Percentiles rank a stretch among this genome's conserved stretches.
Conservation (phyloP, 2,888 invertebrate genomes). For the Pherbina coryleti region DNA sequence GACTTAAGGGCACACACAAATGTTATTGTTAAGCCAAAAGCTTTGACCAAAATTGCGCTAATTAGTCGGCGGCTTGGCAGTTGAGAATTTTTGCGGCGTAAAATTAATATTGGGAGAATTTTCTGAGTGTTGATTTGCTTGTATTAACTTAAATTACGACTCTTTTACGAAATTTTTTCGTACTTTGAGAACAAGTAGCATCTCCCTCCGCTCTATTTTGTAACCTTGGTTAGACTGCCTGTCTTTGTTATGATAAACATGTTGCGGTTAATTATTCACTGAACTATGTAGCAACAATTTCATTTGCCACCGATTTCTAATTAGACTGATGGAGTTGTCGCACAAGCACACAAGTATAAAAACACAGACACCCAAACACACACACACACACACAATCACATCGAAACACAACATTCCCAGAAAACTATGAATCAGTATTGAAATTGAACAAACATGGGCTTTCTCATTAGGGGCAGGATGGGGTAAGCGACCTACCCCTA, state of each 20-base stretch:
- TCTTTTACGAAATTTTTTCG: background rate
- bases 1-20: background rate
- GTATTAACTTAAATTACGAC: background rate
- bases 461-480: no score
- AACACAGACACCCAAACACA: background rate
- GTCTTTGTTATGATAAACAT: background rate
- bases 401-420: background rate
- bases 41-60: constrained; percentile 14
- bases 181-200: background rate
- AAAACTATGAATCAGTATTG: background rate
- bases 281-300: background rate
- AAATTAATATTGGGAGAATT: no score
- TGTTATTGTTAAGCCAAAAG: constrained; percentile 5
- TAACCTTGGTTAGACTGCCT: background rate
- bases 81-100: constrained; percentile 1
- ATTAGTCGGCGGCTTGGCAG: background rate
- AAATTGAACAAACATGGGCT: no score
- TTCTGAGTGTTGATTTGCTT: background rate
- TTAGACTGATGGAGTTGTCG: constrained; percentile 12
- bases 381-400: background rate
- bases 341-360: background rate
- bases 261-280: constrained; percentile 1
- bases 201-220: background rate
- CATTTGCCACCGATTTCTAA: background rate
- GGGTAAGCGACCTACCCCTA: no score